These are phyloP conservation scores for Nyctibius bracteatus DNA, from an alignment of 2,113 vertebrate genomes.

Conservation along the genomic window DNA sequence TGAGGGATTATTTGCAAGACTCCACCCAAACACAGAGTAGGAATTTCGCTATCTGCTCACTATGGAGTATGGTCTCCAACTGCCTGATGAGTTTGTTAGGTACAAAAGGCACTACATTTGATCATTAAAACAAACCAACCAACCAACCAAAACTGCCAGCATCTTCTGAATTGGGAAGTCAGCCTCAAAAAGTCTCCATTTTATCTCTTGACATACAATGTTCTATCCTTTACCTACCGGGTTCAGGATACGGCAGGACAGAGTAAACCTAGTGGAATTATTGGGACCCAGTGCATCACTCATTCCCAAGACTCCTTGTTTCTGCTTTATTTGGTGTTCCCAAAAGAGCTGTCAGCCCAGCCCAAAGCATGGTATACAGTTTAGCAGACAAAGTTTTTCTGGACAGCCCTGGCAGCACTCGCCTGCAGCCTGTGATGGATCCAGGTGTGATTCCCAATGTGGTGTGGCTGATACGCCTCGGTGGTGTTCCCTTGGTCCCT, in stretches of 20 bases:
- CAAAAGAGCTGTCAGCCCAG: neutral
- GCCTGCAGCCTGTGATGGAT: neutral
- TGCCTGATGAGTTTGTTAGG: neutral
- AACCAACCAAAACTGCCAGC: neutral
- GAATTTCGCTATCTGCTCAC: neutral
- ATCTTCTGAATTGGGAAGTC: neutral
- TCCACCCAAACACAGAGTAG: neutral
- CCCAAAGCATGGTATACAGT: accelerated
- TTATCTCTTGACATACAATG: neutral
- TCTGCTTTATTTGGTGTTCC: neutral
- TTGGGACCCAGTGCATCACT: neutral
- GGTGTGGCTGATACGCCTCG: neutral
- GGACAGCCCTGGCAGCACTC: neutral
- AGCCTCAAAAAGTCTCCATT: neutral
- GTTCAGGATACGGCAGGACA: neutral
- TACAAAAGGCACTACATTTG: neutral
- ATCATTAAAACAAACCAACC: neutral
- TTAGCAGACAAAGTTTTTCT: neutral
- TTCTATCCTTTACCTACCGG: neutral
- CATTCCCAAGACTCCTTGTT: neutral
- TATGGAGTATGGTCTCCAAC: neutral
- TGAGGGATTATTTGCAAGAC: slow-evolving; percentile 2
- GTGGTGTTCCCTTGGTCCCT: neutral
- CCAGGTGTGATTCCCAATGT: neutral
- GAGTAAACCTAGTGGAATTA: neutral